Conservation (phyloP, 1,140 invertebrate species). For the Sycophila sp. region DNA sequence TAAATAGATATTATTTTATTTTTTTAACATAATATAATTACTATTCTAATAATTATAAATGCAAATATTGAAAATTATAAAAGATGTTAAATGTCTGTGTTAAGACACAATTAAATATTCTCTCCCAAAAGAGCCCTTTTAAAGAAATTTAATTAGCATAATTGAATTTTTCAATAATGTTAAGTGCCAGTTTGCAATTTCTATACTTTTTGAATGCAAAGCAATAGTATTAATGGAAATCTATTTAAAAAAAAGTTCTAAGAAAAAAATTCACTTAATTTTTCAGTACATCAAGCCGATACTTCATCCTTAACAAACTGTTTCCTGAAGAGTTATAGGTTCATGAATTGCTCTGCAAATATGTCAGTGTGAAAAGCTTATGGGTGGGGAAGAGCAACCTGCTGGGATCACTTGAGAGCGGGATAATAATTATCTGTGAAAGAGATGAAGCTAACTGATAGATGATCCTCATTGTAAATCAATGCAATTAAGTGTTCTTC, state of each 20-base stretch:
- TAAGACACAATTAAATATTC: too few species aligned
- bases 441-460: background rate
- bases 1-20: too few species aligned
- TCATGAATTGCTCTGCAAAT: slow-evolving; percentile 11
- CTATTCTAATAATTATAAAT: too few species aligned
- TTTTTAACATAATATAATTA: too few species aligned
- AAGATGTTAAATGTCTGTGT: too few species aligned
- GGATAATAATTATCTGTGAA: slow-evolving; percentile 1
- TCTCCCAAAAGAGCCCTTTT: too few species aligned
- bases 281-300: background rate
- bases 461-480: slow-evolving; percentile 5
- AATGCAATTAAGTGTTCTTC: background rate
- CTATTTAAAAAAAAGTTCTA: too few species aligned
- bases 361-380: background rate
- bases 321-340: slow-evolving; percentile 1
- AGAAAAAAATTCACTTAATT: background rate
- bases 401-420: background rate
- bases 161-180: too few species aligned
- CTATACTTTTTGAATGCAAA: background rate
- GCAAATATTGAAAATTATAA: too few species aligned
- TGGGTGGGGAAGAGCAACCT: background rate
- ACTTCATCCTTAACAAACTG: background rate
- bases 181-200: too few species aligned
- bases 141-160: too few species aligned
- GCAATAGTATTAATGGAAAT: background rate